A percentile compares a stretch with the other conserved stretches of the same genome.
Evolutionary conservation across 2,113 vertebrate species (phyloP).

Genomic region (Stigmatopora nigra): DNA sequence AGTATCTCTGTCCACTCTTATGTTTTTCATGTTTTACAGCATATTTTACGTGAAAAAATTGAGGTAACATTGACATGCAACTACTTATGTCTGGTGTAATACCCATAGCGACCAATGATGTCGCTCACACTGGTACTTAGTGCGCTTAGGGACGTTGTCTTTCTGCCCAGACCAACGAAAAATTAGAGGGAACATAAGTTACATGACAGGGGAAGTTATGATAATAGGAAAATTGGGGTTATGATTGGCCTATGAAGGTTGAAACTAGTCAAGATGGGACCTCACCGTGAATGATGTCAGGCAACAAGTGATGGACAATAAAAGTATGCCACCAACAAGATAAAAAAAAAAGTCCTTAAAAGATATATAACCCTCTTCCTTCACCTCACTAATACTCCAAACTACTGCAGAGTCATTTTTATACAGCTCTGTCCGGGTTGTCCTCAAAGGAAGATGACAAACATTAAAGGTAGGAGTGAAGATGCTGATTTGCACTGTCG

Average conservation of each 20-base stretch:
- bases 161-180: too few species aligned
- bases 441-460: constrained; percentile 2
- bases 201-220: neutral
- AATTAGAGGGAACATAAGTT: too few species aligned
- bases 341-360: neutral
- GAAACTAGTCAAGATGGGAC: neutral
- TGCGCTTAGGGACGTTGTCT: too few species aligned
- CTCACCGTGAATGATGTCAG: neutral
- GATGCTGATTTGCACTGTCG: neutral
- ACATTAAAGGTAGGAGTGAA: constrained; percentile 1
- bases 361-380: neutral
- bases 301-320: neutral
- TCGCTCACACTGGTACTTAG: too few species aligned
- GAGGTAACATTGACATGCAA: too few species aligned
- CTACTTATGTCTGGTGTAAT: too few species aligned
- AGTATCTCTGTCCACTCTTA: too few species aligned
- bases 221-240: neutral
- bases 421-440: neutral
- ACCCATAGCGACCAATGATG: too few species aligned
- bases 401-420: neutral
- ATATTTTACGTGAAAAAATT: too few species aligned
- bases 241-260: neutral
- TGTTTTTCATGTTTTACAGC: too few species aligned
- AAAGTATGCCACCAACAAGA: neutral
- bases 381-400: neutral